Evolutionary conservation across 1,140 invertebrate genomes (phyloP), one percentile per base, ranked within the genome.

Genomic region (Manduca sexta): DNA sequence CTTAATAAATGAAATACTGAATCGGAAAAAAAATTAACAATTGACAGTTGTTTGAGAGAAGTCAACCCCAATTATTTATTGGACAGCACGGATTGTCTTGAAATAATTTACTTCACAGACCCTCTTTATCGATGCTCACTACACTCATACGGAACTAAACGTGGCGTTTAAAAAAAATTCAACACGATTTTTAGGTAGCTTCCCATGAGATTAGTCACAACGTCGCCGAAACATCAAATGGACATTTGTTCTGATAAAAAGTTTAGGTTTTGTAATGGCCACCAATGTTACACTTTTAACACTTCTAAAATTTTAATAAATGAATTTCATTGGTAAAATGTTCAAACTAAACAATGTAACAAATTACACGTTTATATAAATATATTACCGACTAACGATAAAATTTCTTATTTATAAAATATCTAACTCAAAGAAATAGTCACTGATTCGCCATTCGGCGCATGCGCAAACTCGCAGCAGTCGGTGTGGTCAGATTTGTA

Each of bases 261-360:
- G 77, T 84, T 84, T 83, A 81, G 77, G 74, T 79, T 82, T 84
- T 82, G 81, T 83, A 84, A 84, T 84, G 81, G 81, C 81, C 81
- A 84, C 81, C 81, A 81, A 80, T 84, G 75, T 72, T 78, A 81
- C 81, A 84, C 81, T 81, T 73, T 70, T 69, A 68, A 65, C 74
- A 81, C 70, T 74, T 69, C 57, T 73, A 63, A 61, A 67, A 72
- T 64, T 59, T 55, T 58, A 56, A 64, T 70, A 48, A 16, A 59
- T 55, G 44, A 53, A 56, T 56, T 52, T 49, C 60, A 49, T 54
- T 56, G 64, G 60, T 60, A 52, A 63, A 49, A 63, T 64, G 45
- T 64, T 52, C 44, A 47, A 62, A 51, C 44, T 63, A 60, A 61
- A 57, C 45, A 66, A 67, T 59, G 60, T 44, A 64, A 67, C 69